Evolutionary conservation across 2,113 vertebrate species (phyloP).

Genomic region (Ptilonorhynchus violaceus): DNA sequence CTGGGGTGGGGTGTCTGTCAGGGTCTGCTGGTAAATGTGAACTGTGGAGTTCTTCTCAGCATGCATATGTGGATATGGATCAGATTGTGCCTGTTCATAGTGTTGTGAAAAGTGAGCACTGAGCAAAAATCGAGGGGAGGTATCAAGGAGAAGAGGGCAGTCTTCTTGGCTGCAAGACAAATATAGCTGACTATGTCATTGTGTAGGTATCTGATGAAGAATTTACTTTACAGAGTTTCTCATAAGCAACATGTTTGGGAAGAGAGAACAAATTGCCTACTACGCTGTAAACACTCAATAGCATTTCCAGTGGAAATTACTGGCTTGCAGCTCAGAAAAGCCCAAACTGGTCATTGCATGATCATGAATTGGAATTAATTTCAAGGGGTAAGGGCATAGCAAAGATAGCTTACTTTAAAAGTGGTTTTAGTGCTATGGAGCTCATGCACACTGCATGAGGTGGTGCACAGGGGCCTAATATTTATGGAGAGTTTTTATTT

Average conservation of each 20-base stretch:
- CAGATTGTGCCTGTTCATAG: not conserved
- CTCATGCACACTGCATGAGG: not conserved
- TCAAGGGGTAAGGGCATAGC: not conserved
- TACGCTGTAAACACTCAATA: not conserved
- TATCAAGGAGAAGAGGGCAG: not conserved
- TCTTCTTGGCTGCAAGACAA: not conserved
- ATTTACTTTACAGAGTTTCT: not conserved
- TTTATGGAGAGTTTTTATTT: not conserved
- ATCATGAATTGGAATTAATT: not conserved
- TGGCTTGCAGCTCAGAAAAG: not conserved
- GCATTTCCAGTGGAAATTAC: not conserved
- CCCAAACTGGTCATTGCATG: not conserved
- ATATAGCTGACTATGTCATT: not conserved
- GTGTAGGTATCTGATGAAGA: not conserved
- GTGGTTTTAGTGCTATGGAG: not conserved
- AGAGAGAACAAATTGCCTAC: not conserved
- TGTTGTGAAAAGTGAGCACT: not conserved
- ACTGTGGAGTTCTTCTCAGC: not conserved
- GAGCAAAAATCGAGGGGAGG: rapidly evolving
- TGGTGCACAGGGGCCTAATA: not conserved
- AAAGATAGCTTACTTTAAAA: not conserved
- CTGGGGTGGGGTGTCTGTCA: not conserved
- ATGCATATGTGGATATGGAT: rapidly evolving
- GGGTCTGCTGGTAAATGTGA: not conserved
- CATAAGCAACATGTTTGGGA: not conserved